Evolutionary conservation across 35 echinoderm and acorn worm genomes (phyloP).

Genomic region (Lytechinus pictus): DNA sequence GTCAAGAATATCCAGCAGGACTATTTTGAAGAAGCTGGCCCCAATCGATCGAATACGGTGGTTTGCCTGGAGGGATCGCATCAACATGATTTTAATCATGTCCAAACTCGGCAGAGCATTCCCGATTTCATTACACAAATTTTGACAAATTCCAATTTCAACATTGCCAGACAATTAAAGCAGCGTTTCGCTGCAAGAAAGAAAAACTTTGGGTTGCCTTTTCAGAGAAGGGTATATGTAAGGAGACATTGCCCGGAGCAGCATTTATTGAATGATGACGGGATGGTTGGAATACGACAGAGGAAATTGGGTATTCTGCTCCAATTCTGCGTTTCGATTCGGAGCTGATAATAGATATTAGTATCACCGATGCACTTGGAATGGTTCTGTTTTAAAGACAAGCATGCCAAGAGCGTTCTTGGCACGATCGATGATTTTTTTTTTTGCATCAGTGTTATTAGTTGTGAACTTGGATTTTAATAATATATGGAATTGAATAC

Average conservation of each 20-base stretch:
- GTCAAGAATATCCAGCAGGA: too few species aligned
- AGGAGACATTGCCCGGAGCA: neutral
- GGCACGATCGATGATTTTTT: too few species aligned
- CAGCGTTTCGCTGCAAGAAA: neutral
- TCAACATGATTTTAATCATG: neutral
- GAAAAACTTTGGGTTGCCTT: neutral
- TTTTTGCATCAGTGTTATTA: too few species aligned
- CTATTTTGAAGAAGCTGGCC: neutral
- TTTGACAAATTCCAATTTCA: conserved; percentile 19
- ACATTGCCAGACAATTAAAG: neutral
- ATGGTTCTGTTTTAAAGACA: too few species aligned
- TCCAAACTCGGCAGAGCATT: conserved; percentile 17
- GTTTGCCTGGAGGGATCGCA: neutral
- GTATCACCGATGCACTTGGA: neutral
- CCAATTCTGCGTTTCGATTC: neutral
- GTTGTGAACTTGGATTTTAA: too few species aligned
- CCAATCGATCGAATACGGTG: neutral
- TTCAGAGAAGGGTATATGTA: neutral
- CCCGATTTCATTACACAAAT: conserved; percentile 12
- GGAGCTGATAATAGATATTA: neutral
- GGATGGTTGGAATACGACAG: neutral
- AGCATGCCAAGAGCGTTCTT: too few species aligned
- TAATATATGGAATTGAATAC: too few species aligned
- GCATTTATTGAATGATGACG: neutral
- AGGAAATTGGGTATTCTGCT: neutral